phyloP scores from a whole-genome alignment of 2,113 vertebrate genomes.

The Callocephalon fimbriatum region DNA sequence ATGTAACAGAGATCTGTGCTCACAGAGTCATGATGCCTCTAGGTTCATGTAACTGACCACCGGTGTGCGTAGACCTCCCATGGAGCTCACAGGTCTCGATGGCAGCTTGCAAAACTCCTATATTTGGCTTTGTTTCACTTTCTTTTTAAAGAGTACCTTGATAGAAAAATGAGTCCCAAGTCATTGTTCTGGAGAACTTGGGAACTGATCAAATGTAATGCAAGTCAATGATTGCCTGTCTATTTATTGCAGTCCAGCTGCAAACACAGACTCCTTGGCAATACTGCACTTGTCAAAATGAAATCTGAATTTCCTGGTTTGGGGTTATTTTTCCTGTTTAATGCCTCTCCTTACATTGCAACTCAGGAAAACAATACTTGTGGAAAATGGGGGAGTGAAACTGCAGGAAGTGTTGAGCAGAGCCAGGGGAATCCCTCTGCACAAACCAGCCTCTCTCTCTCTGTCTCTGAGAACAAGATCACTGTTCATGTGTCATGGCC shows the following conservation, averaged over 20 bases:
- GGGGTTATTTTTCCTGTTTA: background rate
- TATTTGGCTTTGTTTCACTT: background rate
- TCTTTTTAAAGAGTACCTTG: background rate
- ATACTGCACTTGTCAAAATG: background rate
- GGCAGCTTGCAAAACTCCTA: background rate
- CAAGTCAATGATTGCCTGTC: background rate
- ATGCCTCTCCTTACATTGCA: background rate
- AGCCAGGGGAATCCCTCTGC: background rate
- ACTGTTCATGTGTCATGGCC: background rate
- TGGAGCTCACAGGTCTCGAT: background rate
- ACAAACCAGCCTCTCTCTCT: background rate
- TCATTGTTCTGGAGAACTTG: background rate
- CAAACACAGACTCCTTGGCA: background rate
- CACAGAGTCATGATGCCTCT: background rate
- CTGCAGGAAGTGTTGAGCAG: background rate
- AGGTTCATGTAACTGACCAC: background rate
- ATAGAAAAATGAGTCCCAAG: background rate
- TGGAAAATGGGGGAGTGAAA: background rate
- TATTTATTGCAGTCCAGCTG: background rate
- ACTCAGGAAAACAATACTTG: background rate
- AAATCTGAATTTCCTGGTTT: background rate
- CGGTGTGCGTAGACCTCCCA: background rate
- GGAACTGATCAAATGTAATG: background rate
- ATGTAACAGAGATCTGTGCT: accelerated
- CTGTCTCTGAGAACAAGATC: background rate